phyloP scores from a whole-genome alignment of 2,113 vertebrate genomes.

The Scortum barcoo region DNA sequence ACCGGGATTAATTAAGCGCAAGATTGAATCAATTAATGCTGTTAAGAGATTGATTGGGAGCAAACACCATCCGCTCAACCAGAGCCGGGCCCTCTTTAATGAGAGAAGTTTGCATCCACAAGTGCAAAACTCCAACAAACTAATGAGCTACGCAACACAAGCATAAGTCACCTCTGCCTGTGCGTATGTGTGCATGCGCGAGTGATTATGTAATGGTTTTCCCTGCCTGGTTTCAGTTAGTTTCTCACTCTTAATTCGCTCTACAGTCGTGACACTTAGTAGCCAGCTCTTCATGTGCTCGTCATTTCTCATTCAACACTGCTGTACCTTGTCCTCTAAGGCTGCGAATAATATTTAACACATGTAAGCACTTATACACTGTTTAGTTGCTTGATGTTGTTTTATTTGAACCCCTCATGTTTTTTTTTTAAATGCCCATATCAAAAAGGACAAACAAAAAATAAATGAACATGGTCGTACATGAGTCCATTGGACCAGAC shows the following conservation, averaged over 20 bases:
- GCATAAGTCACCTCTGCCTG: background rate
- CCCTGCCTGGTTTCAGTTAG: slow-evolving; percentile 2
- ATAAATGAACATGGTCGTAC: background rate
- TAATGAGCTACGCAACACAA: slow-evolving; percentile 49
- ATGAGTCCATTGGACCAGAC: slow-evolving; percentile 1
- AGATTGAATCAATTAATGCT: slow-evolving; percentile 77
- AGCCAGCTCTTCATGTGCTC: background rate
- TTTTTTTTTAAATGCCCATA: background rate
- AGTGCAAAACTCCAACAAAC: slow-evolving; percentile 52
- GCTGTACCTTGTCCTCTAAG: background rate
- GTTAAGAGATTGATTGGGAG: slow-evolving; percentile 75
- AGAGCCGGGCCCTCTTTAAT: slow-evolving; percentile 53
- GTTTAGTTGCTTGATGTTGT: background rate
- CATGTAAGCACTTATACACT: background rate
- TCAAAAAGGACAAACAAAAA: background rate
- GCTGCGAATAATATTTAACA: background rate
- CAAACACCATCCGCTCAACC: slow-evolving; percentile 58
- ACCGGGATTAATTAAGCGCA: slow-evolving; percentile 76
- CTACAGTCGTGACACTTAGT: background rate
- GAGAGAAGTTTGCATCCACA: slow-evolving; percentile 64
- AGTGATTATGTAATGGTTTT: slow-evolving; percentile 1
- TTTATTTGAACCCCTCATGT: background rate
- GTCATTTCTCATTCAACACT: slow-evolving; percentile 8
- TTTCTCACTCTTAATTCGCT: slow-evolving; percentile 15
- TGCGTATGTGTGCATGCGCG: background rate